A percentile compares a stretch with the other conserved stretches of the same genome.
These are phyloP conservation scores for Microtus montanus DNA, from an alignment of 2,113 vertebrate genomes.

Conservation along the genomic window DNA sequence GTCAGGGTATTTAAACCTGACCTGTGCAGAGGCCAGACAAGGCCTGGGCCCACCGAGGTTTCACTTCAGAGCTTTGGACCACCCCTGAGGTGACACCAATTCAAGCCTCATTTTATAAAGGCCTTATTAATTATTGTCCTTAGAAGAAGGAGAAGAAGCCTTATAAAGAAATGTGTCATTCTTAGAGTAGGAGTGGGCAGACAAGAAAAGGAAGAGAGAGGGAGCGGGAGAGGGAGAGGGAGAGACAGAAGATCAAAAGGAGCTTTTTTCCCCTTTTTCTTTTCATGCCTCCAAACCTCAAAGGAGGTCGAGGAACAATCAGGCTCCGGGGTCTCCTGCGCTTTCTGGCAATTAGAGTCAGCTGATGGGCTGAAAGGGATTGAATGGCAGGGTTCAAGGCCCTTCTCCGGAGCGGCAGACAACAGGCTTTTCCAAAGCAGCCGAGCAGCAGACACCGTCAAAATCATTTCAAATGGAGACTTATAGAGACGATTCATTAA, in stretches of 20 bases:
- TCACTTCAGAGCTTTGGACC: conserved; percentile 94
- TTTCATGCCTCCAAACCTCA: conserved; percentile 99
- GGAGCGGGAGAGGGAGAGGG: conserved; percentile 78
- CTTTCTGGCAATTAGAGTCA: conserved; percentile 99
- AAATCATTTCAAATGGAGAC: conserved; percentile 99
- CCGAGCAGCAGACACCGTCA: conserved; percentile 92
- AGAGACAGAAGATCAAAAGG: conserved; percentile 96
- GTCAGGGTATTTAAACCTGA: conserved; percentile 99
- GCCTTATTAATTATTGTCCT: conserved; percentile 99
- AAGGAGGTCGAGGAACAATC: conserved; percentile 99
- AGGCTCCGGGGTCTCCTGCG: conserved; percentile 96
- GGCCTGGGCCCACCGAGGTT: conserved; percentile 93
- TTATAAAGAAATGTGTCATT: conserved; percentile 98
- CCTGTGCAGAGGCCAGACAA: conserved; percentile 93
- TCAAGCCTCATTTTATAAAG: conserved; percentile 98
- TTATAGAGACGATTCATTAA: conserved; percentile 91
- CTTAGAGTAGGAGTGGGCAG: conserved; percentile 92
- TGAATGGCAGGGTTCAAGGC: conserved; percentile 99
- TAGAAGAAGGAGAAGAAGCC: conserved; percentile 94
- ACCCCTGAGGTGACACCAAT: conserved; percentile 96
- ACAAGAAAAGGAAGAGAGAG: conserved; percentile 84
- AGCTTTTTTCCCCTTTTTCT: conserved; percentile 92
- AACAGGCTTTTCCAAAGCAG: conserved; percentile 95
- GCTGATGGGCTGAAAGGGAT: conserved; percentile 99
- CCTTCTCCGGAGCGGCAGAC: conserved; percentile 97